Percentiles rank a stretch among this genome's conserved stretches.
These are phyloP conservation scores for Donacobius atricapilla DNA, from an alignment of 2,113 vertebrate species.

Conservation along the genomic window DNA sequence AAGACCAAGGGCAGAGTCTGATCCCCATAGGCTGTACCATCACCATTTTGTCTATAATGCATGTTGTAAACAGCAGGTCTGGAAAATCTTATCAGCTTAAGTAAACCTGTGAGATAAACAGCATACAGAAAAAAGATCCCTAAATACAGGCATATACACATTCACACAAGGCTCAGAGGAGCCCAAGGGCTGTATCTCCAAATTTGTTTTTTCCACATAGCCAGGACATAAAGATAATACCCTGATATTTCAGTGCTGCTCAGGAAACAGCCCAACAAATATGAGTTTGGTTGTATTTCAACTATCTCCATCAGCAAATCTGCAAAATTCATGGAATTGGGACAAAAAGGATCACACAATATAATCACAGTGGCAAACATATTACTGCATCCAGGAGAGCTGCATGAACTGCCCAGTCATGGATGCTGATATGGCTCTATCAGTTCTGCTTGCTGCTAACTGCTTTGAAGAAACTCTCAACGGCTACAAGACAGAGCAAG, in stretches of 20 bases:
- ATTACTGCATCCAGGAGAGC: background rate
- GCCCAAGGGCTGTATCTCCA: background rate
- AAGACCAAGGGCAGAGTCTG: background rate
- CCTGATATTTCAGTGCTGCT: background rate
- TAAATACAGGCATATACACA: background rate
- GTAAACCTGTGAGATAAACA: background rate
- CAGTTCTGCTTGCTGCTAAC: background rate
- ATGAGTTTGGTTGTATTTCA: background rate
- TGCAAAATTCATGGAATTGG: background rate
- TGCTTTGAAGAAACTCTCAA: background rate
- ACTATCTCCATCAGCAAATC: background rate
- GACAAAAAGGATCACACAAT: background rate
- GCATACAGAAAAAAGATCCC: background rate
- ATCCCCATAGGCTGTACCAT: background rate
- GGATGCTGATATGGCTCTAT: background rate
- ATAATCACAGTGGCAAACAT: background rate
- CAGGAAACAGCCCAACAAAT: background rate
- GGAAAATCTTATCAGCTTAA: background rate
- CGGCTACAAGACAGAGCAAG: background rate
- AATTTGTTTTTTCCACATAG: background rate
- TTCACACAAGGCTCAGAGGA: background rate
- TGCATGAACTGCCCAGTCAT: background rate
- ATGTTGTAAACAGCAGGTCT: background rate
- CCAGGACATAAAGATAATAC: background rate
- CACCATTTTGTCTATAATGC: background rate